Evolutionary conservation across 2,113 vertebrate genomes (phyloP).

Genomic region (Ceratotherium simum): DNA sequence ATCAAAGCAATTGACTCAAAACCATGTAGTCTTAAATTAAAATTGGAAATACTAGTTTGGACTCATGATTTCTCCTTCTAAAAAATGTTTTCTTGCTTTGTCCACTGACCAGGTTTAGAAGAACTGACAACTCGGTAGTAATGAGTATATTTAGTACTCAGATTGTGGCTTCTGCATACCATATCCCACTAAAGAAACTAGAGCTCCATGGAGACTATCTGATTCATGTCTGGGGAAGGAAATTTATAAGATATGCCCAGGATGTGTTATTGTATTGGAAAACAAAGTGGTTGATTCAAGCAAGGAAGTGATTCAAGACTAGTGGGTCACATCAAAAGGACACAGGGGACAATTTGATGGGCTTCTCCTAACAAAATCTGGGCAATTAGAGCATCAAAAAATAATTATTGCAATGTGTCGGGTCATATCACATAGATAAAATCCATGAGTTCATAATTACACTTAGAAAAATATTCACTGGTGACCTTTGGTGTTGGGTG

Average conservation of each 20-base stretch:
- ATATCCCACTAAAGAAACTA: neutral
- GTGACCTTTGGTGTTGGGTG: neutral
- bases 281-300: neutral
- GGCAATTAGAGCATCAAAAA: neutral
- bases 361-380: neutral
- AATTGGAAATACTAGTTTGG: neutral
- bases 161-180: neutral
- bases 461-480: neutral
- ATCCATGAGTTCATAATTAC: neutral
- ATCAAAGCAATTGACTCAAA: neutral
- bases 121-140: neutral
- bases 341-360: neutral
- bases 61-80: neutral
- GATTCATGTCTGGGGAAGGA: neutral
- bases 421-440: neutral
- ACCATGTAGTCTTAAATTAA: constrained; percentile 2
- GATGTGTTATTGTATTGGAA: neutral
- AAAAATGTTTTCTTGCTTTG: neutral
- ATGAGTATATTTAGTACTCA: neutral
- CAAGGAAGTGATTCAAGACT: neutral
- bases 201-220: neutral
- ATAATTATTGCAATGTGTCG: neutral
- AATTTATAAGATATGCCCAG: neutral
- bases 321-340: neutral
- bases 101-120: neutral